Base-by-base conservation (phyloP, 2,113 vertebrate species). In the Plotosus lineatus region DNA sequence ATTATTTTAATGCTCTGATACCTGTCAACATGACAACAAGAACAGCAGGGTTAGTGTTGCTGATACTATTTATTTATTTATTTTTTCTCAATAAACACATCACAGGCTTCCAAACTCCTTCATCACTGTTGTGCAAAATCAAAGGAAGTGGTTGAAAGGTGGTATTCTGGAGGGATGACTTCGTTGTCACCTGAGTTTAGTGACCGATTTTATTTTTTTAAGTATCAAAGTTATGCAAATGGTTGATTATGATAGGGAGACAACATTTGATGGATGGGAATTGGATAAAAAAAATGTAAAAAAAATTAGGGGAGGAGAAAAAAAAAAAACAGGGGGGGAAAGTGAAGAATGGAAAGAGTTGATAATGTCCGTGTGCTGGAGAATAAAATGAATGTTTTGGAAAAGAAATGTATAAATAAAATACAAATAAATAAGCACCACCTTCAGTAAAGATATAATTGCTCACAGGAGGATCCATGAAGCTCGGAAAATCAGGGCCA, bases 371-470 rank as follows among this genome's bases (percentile, higher is more conserved):
- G 21, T 50, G 42, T n/a, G 28, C 65, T 53, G 53, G 44, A 75
- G 23, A 21, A 48, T 42, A 17, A 55, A 51, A 44, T 53, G 42
- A 69, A 36, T 31, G n/a, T 19, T 71, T 26, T 21, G 51, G 55
- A 80, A 38, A 71, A 50, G 28, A 36, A 56, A 56, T 51, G 50
- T n/a, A n/a, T n/a, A n/a, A n/a, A n/a, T n/a, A n/a, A n/a, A n/a
- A n/a, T n/a, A n/a, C n/a, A n/a, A n/a, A n/a, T n/a, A n/a, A n/a
- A n/a, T n/a, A n/a, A n/a, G n/a, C n/a, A n/a, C 26, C 58, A 53
- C 31, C 31, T 10, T 60, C 61, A 82, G 60, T 58, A 38, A 68
- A 56, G 50, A 33, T 66, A 66, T 76, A 81, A 82, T 82, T 82
- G 80, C 80, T 76, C 61, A 68, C 72, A 56, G 36, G 72, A 82